phyloP scores from a whole-genome alignment of 1,140 invertebrate genomes.

The Eueides isabella region DNA sequence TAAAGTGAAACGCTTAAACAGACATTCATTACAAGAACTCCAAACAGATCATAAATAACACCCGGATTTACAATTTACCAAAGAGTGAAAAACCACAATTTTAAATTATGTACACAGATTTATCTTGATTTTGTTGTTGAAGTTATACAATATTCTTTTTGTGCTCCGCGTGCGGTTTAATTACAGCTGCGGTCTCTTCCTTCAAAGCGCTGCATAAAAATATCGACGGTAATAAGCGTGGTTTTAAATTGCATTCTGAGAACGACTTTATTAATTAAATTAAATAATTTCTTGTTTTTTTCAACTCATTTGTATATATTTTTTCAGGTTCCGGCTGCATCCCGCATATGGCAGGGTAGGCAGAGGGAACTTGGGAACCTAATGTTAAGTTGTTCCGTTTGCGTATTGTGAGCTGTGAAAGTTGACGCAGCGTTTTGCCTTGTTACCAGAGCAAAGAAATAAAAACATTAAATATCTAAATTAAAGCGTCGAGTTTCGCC shows the following conservation, averaged over 20 bases:
- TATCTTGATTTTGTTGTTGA: constrained; percentile 33
- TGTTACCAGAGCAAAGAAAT: neutral
- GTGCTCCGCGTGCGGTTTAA: constrained; percentile 28
- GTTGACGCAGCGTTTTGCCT: neutral
- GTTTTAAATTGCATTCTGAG: neutral
- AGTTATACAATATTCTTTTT: constrained; percentile 27
- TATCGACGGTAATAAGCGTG: constrained; percentile 24
- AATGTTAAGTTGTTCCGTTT: neutral
- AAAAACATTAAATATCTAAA: neutral
- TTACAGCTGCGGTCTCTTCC: constrained; percentile 19
- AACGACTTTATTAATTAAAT: neutral
- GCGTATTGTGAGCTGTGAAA: neutral
- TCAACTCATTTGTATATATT: neutral
- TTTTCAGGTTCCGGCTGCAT: neutral
- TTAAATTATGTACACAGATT: constrained; percentile 31
- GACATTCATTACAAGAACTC: neutral
- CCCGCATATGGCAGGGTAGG: neutral
- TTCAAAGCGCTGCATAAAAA: constrained; percentile 22
- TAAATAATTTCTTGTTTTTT: neutral
- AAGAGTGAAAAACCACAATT: constrained; percentile 25
- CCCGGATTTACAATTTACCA: constrained; percentile 20
- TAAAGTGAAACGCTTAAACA: neutral
- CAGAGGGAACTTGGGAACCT: neutral
- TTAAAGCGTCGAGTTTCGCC: too few relatives aligned
- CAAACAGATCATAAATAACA: constrained; percentile 7